Percentiles rank a stretch among this genome's conserved stretches.
Conservation (phyloP, 2,888 invertebrate species). For the Metacarcinus magister region DNA sequence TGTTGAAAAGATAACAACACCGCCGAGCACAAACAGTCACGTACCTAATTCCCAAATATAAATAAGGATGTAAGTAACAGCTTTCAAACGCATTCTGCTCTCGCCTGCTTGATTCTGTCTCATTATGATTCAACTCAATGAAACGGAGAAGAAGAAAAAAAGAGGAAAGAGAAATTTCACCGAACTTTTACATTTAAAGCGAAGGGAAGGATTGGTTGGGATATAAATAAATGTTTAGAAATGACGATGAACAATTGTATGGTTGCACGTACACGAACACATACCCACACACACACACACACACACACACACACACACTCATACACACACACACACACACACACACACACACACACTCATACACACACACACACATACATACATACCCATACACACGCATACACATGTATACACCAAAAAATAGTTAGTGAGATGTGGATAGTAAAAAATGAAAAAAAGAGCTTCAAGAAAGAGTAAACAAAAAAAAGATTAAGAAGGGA, state of each 20-base stretch:
- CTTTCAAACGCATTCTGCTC: neutral
- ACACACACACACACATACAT: slow-evolving; percentile 40
- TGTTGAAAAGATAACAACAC: neutral
- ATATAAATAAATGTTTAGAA: neutral
- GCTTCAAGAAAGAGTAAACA: neutral
- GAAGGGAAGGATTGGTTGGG: neutral
- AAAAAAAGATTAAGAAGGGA: neutral
- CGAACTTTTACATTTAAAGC: neutral
- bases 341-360: no score
- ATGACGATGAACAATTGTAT: neutral
- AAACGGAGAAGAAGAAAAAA: neutral
- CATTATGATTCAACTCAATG: neutral
- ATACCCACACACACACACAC: neutral
- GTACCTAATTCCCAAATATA: neutral
- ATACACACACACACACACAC: neutral
- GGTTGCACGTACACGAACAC: neutral
- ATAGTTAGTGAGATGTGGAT: neutral
- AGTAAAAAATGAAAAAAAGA: neutral
- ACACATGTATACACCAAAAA: neutral
- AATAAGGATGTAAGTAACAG: neutral
- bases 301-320: slow-evolving; percentile 10
- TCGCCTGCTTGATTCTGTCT: neutral
- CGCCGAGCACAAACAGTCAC: neutral
- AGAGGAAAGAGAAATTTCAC: neutral
- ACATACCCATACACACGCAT: neutral